Evolutionary conservation across 2,113 vertebrate genomes (phyloP).

Genomic region (Cyprinus carpio): DNA sequence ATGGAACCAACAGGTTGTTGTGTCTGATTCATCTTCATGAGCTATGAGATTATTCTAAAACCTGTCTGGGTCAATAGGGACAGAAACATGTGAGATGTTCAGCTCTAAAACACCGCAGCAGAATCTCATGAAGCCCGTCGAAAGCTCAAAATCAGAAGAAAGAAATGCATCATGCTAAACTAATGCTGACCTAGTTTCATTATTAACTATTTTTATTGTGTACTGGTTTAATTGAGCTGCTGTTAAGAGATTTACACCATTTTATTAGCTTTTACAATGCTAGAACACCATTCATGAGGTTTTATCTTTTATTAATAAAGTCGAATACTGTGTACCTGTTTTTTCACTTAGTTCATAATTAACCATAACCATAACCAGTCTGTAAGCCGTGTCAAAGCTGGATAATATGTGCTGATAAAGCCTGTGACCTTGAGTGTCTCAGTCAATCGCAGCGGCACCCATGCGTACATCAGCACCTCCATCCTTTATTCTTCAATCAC

Average conservation of each 20-base stretch:
- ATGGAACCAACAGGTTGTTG: slow-evolving; percentile 13
- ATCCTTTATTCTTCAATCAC: background rate
- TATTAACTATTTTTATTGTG: background rate
- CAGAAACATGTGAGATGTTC: background rate
- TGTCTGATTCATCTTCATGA: slow-evolving; percentile 53
- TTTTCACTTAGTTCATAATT: slow-evolving; percentile 21
- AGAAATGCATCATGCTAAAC: background rate
- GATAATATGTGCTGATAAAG: slow-evolving; percentile 38
- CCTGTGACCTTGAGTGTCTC: slow-evolving; percentile 46
- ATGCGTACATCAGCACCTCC: background rate
- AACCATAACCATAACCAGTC: background rate
- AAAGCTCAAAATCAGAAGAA: background rate
- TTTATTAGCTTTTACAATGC: too few relatives aligned
- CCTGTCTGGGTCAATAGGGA: background rate
- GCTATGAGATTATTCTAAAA: slow-evolving; percentile 1
- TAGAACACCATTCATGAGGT: background rate
- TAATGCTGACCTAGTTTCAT: background rate
- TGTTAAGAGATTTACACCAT: too few relatives aligned
- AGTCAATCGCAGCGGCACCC: background rate
- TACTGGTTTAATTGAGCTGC: too few relatives aligned
- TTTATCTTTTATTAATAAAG: background rate
- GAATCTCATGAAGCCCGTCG: too few relatives aligned
- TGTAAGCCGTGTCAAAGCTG: slow-evolving; percentile 28
- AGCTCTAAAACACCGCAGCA: background rate
- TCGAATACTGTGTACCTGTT: too few relatives aligned